Base-by-base conservation (phyloP, 2,797 vertebrate species). In the Carduelis carduelis region DNA sequence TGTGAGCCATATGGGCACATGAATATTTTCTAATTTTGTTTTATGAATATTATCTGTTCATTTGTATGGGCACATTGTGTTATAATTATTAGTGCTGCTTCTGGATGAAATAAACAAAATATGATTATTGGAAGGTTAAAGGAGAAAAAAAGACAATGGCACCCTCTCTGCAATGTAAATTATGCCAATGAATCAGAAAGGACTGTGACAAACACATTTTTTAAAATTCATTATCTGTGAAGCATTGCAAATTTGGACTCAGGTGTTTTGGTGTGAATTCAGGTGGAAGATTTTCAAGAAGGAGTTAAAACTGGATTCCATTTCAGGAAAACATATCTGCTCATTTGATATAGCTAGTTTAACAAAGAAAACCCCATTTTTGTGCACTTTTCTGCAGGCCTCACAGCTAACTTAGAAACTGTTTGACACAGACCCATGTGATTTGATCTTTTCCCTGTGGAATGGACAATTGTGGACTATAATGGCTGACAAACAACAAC, bases 1-100 rank as follows among this genome's bases (percentile, higher is more conserved):
- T 90, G 41, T 77, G 71, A 87, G 72, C 84, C 97, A 96, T 97
- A 95, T 95, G 94, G 94, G 26, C 86, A 86, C 72, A 87, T 70
- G 84, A 94, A 91, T 96, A 92, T 95, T 97, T 97, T 97, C 93
- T 97, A 88, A 97, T 97, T 93, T 97, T 78, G 34, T 72, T 80
- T 24, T 63, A 88, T 92, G 57, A 83, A 86, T 97, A 93, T 89
- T 94, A 92, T 95, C 81, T 83, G 53, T 86, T 91, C 28, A 89
- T 93, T 93, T 74, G 20, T 91, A 90, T 92, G 72, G 95, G 77
- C 57, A 80, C 46, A 90, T 96, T 97, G 71, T 92, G 88, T 94
- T 91, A 64, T 89, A 96, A 97, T 96, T 96, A 96, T 97, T 94
- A 95, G 95, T 82, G 59, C n/a, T 39, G 68, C 75, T 87, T 90